Conservation (phyloP, 2,888 invertebrate genomes). For the Dryomyza anilis region DNA sequence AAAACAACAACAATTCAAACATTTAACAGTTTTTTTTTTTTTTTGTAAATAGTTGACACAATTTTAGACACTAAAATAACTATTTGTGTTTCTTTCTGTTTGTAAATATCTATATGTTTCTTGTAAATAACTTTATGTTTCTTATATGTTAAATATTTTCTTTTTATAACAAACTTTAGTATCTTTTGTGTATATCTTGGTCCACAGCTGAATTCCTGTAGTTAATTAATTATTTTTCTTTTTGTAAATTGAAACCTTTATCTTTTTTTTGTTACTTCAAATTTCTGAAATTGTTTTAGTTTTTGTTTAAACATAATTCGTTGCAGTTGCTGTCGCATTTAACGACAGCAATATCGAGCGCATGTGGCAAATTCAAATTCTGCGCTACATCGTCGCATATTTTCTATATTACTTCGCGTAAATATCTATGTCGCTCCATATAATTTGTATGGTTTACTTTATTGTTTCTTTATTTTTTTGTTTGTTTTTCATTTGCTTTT, state of each 20-base stretch:
- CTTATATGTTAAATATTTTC: too few relatives aligned
- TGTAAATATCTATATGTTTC: background rate
- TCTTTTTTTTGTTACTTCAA: background rate
- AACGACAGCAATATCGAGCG: background rate
- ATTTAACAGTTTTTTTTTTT: background rate
- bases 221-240: background rate
- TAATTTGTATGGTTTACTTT: too few relatives aligned
- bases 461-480: too few relatives aligned
- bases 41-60: background rate
- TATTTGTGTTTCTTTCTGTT: background rate
- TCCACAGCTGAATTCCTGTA: slow-evolving; percentile 17
- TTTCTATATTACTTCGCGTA: too few relatives aligned
- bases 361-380: too few relatives aligned
- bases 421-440: too few relatives aligned
- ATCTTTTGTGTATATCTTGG: slow-evolving; percentile 7
- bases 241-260: slow-evolving; percentile 16
- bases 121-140: slow-evolving; percentile 4
- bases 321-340: background rate
- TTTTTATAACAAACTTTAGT: background rate
- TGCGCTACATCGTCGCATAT: too few relatives aligned
- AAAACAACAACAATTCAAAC: background rate
- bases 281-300: background rate
- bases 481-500: too few relatives aligned
- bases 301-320: background rate
- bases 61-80: too few relatives aligned